phyloP scores from a whole-genome alignment of 2,888 invertebrate genomes.

The Chorisops tibialis region DNA sequence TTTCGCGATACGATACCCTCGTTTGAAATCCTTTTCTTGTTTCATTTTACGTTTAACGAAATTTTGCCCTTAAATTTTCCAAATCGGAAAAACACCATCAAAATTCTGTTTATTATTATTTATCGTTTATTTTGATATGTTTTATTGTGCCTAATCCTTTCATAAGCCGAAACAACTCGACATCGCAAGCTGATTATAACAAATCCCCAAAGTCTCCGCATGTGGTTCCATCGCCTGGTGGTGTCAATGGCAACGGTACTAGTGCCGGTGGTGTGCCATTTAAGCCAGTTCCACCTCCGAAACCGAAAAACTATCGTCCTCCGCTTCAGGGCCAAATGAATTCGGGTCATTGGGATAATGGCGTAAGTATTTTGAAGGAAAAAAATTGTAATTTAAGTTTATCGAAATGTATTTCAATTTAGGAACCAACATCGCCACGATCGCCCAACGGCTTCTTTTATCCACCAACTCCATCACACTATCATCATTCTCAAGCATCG shows the following conservation, averaged over 20 bases:
- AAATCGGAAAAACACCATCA: not conserved
- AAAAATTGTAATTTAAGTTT: not conserved
- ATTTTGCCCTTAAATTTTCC: too few species aligned
- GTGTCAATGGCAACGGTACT: constrained; percentile 41
- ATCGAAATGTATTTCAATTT: not conserved
- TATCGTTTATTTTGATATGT: constrained; percentile 24
- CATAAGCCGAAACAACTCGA: constrained; percentile 59
- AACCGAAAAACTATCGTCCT: constrained; percentile 87
- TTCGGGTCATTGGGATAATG: constrained; percentile 54
- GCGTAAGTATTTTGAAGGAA: constrained; percentile 43
- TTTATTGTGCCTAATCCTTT: constrained; percentile 22
- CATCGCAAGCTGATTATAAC: constrained; percentile 60
- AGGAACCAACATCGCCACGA: constrained; percentile 51
- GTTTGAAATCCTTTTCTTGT: constrained; percentile 38
- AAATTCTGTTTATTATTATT: constrained; percentile 22
- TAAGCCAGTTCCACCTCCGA: constrained; percentile 89
- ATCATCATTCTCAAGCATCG: constrained; percentile 46
- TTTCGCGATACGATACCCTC: constrained; percentile 46
- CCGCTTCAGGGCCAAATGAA: constrained; percentile 54
- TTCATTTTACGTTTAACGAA: not conserved
- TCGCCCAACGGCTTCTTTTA: constrained; percentile 53
- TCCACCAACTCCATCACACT: constrained; percentile 49
- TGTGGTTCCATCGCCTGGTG: constrained; percentile 41
- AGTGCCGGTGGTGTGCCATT: constrained; percentile 56
- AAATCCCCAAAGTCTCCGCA: constrained; percentile 51